Evolutionary conservation across 2,797 vertebrate species (phyloP), one percentile per base, ranked within the genome.

Genomic region (Paedocypris micromegethes): DNA sequence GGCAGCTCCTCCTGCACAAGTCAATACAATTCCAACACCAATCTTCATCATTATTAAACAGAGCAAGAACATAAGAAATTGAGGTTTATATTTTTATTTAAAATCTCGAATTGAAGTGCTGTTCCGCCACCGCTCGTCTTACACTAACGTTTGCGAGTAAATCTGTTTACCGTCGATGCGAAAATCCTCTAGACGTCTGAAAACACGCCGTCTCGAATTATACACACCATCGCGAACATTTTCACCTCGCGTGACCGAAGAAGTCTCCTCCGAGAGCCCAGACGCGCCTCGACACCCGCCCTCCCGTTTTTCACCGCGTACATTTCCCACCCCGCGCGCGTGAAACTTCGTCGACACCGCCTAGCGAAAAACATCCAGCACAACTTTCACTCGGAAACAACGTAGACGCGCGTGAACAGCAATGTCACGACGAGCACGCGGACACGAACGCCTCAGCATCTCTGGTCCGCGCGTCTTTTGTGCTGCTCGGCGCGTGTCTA

Each of bases 271-370:
- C 50, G 60, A 63, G 39, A 70, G 63, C 51, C 4, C 50, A 53
- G 60, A 23, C 64, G 55, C 64, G 49, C 50, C 64, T 42, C 45
- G 43, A 5, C 69, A 9, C 42, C 40, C 46, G 3, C 60, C 59
- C 70, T 49, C 61, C 43, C 64, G 58, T 46, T 66, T 23, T 23
- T 23, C 23, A 23, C 23, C 23, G 23, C 23, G 23, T 44, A 63
- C 59, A 46, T 72, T 69, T 74, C 67, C 64, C 23, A 23, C 23
- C 23, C 23, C 37, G 75, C 67, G 82, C 82, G 79, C 80, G 80
- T 82, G 77, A 72, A 73, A 77, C 66, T 73, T 74, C 54, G 72
- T 78, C 75, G 80, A 81, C 80, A 76, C 82, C 79, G 82, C 82
- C 79, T 80, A 72, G 64, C 48, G 80, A 65, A 74, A 77, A 72